Evolutionary conservation across 2,888 invertebrate species (phyloP).

Genomic region (Lithodes maja): DNA sequence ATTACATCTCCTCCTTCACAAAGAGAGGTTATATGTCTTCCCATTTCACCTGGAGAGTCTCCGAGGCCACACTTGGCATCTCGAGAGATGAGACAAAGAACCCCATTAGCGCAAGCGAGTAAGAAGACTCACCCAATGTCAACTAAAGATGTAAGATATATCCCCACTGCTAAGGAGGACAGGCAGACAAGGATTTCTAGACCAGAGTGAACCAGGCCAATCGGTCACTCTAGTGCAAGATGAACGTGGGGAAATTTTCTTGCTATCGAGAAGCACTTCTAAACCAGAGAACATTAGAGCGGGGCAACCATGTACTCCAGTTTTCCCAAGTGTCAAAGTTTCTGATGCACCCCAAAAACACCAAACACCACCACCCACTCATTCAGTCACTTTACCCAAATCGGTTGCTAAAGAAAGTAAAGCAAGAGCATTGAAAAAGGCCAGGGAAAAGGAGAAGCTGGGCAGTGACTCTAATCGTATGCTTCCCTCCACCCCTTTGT

Average conservation of each 20-base stretch:
- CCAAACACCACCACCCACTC: constrained; percentile 8
- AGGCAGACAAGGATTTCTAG: neutral
- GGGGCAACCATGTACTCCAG: constrained; percentile 27
- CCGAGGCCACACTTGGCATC: constrained; percentile 1
- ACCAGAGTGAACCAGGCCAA: neutral
- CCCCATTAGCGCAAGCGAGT: neutral
- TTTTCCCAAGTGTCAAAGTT: constrained; percentile 37
- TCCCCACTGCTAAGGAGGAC: neutral
- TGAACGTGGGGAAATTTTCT: constrained; percentile 37
- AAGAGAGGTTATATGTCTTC: constrained; percentile 43
- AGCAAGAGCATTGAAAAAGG: constrained; percentile 13
- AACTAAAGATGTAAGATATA: neutral
- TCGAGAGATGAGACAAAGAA: neutral
- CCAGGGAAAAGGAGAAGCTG: constrained; percentile 9
- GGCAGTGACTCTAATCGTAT: neutral
- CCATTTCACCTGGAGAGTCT: constrained; percentile 43
- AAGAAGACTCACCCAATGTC: constrained; percentile 14
- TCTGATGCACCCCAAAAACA: constrained; percentile 21
- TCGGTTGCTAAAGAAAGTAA: constrained; percentile 35
- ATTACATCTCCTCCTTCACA: constrained; percentile 20
- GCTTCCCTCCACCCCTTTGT: constrained; percentile 1
- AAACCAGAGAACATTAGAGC: constrained; percentile 20
- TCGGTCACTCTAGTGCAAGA: constrained; percentile 35
- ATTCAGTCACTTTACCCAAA: constrained; percentile 27
- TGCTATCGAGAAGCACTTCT: constrained; percentile 26